These are phyloP conservation scores for Epinephelus awoara DNA, from an alignment of 2,797 vertebrate species.

Conservation along the genomic window DNA sequence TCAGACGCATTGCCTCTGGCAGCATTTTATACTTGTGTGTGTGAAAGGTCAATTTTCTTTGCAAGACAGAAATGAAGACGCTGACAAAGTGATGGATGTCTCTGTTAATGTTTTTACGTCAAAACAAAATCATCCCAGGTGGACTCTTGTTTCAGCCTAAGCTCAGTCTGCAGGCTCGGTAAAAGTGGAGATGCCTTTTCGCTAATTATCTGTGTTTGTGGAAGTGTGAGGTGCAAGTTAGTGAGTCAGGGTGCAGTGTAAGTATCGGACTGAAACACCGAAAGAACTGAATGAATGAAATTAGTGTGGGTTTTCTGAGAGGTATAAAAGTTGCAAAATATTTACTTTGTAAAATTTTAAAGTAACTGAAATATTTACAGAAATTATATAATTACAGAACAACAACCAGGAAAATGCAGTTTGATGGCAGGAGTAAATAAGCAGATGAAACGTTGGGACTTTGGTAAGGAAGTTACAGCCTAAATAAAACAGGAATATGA, in stretches of 20 bases:
- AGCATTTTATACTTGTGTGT: conserved; percentile 56
- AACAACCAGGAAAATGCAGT: background rate
- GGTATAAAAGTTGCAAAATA: background rate
- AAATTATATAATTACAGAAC: background rate
- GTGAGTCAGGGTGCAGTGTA: conserved; percentile 4
- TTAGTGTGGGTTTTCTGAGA: conserved; percentile 5
- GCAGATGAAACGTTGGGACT: background rate
- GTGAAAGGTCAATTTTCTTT: conserved; percentile 70
- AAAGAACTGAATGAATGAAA: background rate
- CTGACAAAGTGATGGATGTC: conserved; percentile 61
- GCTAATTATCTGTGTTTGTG: conserved; percentile 16
- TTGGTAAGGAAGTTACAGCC: background rate
- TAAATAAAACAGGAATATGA: conserved; percentile 10
- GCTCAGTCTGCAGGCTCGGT: background rate
- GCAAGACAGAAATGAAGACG: conserved; percentile 51
- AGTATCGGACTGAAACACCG: background rate
- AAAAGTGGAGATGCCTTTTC: conserved; percentile 21
- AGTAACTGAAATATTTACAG: background rate
- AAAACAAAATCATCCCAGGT: conserved; percentile 45
- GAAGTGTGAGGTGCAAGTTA: background rate
- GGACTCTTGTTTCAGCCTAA: conserved; percentile 22
- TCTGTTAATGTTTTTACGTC: conserved; percentile 52
- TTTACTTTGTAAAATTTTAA: background rate
- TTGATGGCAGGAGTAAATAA: background rate
- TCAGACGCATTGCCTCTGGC: conserved; percentile 64